These are phyloP conservation scores for Drosophila repleta DNA, from an alignment of 1,140 invertebrate genomes.

Conservation along the genomic window DNA sequence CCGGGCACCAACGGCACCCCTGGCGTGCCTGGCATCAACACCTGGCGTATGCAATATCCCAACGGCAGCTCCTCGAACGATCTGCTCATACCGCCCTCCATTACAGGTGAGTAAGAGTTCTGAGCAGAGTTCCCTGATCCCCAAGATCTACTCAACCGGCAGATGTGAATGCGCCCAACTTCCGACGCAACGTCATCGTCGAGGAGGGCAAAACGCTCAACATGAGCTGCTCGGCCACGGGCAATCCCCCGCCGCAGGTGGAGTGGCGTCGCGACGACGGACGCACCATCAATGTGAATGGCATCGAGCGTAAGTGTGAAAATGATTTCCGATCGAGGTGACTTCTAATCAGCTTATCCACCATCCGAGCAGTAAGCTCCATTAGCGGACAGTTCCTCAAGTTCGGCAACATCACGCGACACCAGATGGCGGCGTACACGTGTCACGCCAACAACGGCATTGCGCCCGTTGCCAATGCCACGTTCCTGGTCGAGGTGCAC, in stretches of 20 bases:
- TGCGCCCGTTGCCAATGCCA: slow-evolving; percentile 91
- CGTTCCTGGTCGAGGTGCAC: slow-evolving; percentile 92
- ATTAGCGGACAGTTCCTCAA: slow-evolving; percentile 90
- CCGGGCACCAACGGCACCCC: slow-evolving; percentile 88
- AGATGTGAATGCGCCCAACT: slow-evolving; percentile 60
- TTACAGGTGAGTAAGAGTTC: slow-evolving; percentile 86
- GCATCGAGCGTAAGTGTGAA: slow-evolving; percentile 79
- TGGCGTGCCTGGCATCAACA: slow-evolving; percentile 89
- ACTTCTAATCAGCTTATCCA: not conserved
- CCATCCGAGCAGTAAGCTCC: slow-evolving; percentile 85
- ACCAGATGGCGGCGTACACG: slow-evolving; percentile 93
- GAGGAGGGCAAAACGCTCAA: slow-evolving; percentile 90
- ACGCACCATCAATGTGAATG: slow-evolving; percentile 86
- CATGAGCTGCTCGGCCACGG: slow-evolving; percentile 90
- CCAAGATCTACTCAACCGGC: not conserved
- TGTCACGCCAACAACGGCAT: slow-evolving; percentile 95
- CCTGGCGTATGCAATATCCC: slow-evolving; percentile 87
- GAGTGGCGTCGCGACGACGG: slow-evolving; percentile 91
- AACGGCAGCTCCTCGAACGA: slow-evolving; percentile 87
- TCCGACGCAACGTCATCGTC: slow-evolving; percentile 85
- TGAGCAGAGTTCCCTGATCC: too few species aligned
- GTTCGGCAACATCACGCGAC: slow-evolving; percentile 91
- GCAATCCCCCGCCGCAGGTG: slow-evolving; percentile 89
- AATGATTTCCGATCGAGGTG: not conserved
- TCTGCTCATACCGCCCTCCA: slow-evolving; percentile 91